phyloP scores from a whole-genome alignment of 2,797 vertebrate species.

The Pagetopsis macropterus region DNA sequence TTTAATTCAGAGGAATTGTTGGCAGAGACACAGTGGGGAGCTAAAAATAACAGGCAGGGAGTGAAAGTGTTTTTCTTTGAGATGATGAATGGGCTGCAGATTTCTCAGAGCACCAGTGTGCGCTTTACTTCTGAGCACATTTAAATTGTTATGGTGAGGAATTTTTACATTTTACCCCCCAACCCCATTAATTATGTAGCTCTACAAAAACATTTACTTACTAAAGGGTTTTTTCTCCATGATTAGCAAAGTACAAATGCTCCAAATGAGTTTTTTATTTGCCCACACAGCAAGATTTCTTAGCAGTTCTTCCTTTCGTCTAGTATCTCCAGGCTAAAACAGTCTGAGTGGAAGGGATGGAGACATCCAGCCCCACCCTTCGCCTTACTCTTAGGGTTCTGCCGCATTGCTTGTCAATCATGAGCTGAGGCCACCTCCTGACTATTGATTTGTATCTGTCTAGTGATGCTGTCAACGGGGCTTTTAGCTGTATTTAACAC shows the following conservation, averaged over 20 bases:
- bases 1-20: conserved; percentile 23
- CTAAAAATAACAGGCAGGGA: conserved; percentile 39
- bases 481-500: conserved; percentile 67
- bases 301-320: conserved; percentile 4
- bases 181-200: background rate
- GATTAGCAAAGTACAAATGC: background rate
- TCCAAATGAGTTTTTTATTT: conserved; percentile 20
- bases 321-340: conserved; percentile 43
- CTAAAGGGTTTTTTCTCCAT: conserved; percentile 8
- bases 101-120: conserved; percentile 17
- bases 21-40: conserved; percentile 20
- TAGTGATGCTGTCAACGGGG: conserved; percentile 50
- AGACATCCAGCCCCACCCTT: conserved; percentile 58
- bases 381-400: conserved; percentile 36
- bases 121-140: conserved; percentile 21
- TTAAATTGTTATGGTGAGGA: conserved; percentile 13
- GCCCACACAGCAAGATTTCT: conserved; percentile 35
- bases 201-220: background rate
- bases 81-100: conserved; percentile 42
- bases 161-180: background rate
- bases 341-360: conserved; percentile 33
- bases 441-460: conserved; percentile 73
- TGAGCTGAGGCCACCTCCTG: conserved; percentile 31
- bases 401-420: conserved; percentile 71
- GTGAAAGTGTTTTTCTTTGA: conserved; percentile 25